Evolutionary conservation across 2,888 invertebrate species (phyloP).

Genomic region (Oligia strigilis): DNA sequence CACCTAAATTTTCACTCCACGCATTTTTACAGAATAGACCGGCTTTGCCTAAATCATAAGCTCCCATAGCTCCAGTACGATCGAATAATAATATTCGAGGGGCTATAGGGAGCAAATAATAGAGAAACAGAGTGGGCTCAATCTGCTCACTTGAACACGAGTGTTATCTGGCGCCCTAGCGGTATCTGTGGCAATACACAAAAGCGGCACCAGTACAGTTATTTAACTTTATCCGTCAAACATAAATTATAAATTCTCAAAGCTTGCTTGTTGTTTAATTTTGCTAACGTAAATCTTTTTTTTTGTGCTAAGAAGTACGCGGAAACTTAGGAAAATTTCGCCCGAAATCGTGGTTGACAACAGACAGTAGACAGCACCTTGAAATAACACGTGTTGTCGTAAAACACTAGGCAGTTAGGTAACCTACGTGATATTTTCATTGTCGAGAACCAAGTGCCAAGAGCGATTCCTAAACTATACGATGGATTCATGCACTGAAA

Average conservation of each 20-base stretch:
- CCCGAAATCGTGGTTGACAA: slow-evolving; percentile 5
- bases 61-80: neutral
- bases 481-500: slow-evolving; percentile 11
- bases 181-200: neutral
- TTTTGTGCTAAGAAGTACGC: neutral
- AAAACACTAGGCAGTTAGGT: slow-evolving; percentile 6
- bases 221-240: slow-evolving; percentile 6
- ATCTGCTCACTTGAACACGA: slow-evolving; percentile 13
- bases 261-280: neutral
- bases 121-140: neutral
- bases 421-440: neutral
- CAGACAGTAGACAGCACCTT: slow-evolving; percentile 5
- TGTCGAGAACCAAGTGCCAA: slow-evolving; percentile 19
- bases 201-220: neutral
- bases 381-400: neutral
- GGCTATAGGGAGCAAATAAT: neutral
- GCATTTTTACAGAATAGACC: neutral
- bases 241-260: neutral
- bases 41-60: neutral
- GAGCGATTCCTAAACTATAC: slow-evolving; percentile 7
- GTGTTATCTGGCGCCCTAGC: neutral
- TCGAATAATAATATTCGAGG: neutral
- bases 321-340: neutral
- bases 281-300: neutral
- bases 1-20: neutral